Base-by-base conservation (phyloP, 1,140 invertebrate species). In the Drosophila neocordata region DNA sequence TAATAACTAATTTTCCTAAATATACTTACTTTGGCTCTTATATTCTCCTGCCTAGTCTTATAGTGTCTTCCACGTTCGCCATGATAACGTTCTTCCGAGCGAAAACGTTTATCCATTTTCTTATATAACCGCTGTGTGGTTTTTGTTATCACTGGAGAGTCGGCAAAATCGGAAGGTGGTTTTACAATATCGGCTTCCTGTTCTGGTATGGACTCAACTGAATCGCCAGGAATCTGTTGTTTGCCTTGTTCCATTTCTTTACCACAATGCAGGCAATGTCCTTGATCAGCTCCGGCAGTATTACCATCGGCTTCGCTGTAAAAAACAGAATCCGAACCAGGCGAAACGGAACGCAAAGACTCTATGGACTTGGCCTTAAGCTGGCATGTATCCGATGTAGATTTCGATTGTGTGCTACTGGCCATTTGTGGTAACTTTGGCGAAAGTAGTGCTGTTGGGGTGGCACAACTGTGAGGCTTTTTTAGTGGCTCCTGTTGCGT, bases 281-380 rank as follows among this genome's bases (percentile, higher is more conserved):
- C 66, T 55, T 91, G 91, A 11, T 89, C 85, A 0, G 79, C 85
- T 5, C 75, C 67, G 4, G 77, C 71, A 83, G 89, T 58, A 24
- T 77, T 84, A 78, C 94, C 95, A 70, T 93, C 95, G 75, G 93
- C 95, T 93, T 96, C 96, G 84, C 95, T 96, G 91, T 97, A 97
- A 91, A 97, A 97, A 18, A 97, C 96, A 63, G 95, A 97, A 91
- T 97, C 96, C 75, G 96, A 97, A 11, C 96, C 96, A 11, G 96
- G 96, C 85, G 96, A 97, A 59, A 96, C 95, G 2, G 96, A 97
- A 63, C 96, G 93, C 58, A 97, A 91, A 0, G 96, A 97, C 91
- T 97, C 96, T 34, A 96, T 96, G 76, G 96, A 97, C 53, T 96
- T 92, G n/a, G 96, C 96, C 92, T 97, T 97, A 22, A 96, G 93